Evolutionary conservation across 1,140 invertebrate species (phyloP), one percentile per base, ranked within the genome.

Genomic region (Drosophila parabipectinata): DNA sequence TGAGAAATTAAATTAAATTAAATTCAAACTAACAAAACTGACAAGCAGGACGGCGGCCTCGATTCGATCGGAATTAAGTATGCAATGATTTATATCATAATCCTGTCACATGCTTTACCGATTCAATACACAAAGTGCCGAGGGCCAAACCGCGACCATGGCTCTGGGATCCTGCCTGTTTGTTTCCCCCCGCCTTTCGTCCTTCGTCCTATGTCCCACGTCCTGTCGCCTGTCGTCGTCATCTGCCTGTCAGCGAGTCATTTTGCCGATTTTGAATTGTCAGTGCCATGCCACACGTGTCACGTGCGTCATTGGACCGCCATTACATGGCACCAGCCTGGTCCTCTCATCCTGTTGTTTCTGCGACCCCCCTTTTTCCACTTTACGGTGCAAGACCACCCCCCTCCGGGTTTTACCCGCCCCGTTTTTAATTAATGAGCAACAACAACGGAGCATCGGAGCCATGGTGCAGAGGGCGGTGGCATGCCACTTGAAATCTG

Each of bases 81-180:
- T 76, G 59, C 73, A 80, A 71, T 85, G 81, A 82, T 82, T 87
- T 85, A 82, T 90, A 75, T 85, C 88, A 71, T 90, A 90, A 90
- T 77, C 81, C 79, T 87, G 79, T 82, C 87, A 82, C 77, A 75
- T 57, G 76, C 75, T 77, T 77, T 66, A 71, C 61, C 73, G 76
- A 82, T 90, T 89, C 77, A 85, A 85, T 87, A 78, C 82, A 82
- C 80, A 82, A 82, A 78, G 74, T 77, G 56, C 56, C 50, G 61
- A 15, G 45, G 28, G 56, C 59, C 18, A 54, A 47, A 60, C 62
- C 21, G 41, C 66, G 48, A 41, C 39, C 54, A 61, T 21, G 50
- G 45, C 66, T 5, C 67, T 62, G 32, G 28, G 18, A 26, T 62
- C 24, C 51, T 45, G 48, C 44, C 48, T 18, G 6, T 37, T 12